Evolutionary conservation across 2,888 invertebrate genomes (phyloP).

Genomic region (Gymnosoma rotundatum): DNA sequence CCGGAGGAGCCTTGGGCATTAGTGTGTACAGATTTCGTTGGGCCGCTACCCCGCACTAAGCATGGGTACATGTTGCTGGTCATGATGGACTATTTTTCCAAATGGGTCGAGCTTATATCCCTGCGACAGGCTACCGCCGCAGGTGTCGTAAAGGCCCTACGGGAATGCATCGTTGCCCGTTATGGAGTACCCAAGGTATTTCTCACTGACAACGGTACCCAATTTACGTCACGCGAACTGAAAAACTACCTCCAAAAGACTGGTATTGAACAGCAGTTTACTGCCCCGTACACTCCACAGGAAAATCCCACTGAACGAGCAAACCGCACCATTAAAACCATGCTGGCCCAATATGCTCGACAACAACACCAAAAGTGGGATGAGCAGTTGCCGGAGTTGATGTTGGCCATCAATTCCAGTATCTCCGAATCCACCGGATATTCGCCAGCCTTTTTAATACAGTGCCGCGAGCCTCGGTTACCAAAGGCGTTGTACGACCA

Average conservation of each 20-base stretch:
- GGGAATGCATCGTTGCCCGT: no score
- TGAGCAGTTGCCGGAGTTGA: background rate
- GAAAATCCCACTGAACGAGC: background rate
- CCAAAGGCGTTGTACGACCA: slow-evolving; percentile 10
- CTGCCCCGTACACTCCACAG: slow-evolving; percentile 17
- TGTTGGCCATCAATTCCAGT: slow-evolving; percentile 26
- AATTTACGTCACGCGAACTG: no score
- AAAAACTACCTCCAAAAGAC: background rate
- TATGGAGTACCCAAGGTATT: no score
- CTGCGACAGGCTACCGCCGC: background rate
- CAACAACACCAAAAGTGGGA: slow-evolving; percentile 2
- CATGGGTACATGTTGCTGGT: background rate
- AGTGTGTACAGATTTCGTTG: background rate
- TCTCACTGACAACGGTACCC: no score
- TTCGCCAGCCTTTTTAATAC: slow-evolving; percentile 6
- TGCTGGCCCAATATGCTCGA: background rate
- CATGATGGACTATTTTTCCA: background rate
- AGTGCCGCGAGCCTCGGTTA: slow-evolving; percentile 38
- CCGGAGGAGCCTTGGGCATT: background rate
- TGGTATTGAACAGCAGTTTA: slow-evolving; percentile 3
- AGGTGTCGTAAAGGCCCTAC: background rate
- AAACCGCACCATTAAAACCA: background rate
- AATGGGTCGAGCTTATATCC: background rate
- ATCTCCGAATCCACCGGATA: slow-evolving; percentile 16
- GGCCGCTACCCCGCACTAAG: background rate